Evolutionary conservation across 2,113 vertebrate genomes (phyloP).

Genomic region (Chinchilla lanigera): DNA sequence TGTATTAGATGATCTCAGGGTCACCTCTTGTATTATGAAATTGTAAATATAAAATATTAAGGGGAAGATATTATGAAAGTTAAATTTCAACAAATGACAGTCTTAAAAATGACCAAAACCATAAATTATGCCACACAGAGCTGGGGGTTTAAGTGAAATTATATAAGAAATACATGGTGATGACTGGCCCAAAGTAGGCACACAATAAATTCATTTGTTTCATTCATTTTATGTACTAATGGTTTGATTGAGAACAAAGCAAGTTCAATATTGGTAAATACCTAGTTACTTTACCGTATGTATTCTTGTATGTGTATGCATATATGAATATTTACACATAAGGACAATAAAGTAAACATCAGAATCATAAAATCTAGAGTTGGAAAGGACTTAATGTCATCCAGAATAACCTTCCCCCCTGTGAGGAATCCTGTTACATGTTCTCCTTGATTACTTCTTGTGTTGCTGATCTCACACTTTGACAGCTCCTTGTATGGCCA

Average conservation of each 20-base stretch:
- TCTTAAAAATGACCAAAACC: conserved; percentile 2
- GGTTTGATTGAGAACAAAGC: conserved; percentile 35
- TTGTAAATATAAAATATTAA: conserved; percentile 37
- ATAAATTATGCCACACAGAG: background rate
- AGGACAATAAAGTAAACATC: conserved; percentile 29
- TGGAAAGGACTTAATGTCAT: conserved; percentile 26
- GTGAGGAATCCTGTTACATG: background rate
- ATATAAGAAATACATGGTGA: background rate
- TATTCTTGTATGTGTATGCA: background rate
- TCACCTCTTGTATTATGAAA: conserved; percentile 12
- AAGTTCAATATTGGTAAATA: conserved; percentile 44
- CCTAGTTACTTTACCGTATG: background rate
- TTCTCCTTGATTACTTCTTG: background rate
- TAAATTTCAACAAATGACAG: conserved; percentile 28
- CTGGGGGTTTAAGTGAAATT: background rate
- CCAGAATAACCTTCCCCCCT: conserved; percentile 5
- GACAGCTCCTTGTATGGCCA: background rate
- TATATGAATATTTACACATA: conserved; percentile 3
- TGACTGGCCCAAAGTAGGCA: background rate
- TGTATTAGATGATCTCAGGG: conserved; percentile 12
- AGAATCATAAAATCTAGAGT: conserved; percentile 41
- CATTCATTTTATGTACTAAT: background rate
- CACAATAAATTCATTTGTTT: conserved; percentile 10
- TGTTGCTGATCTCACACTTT: conserved; percentile 5
- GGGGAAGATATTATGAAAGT: background rate